A percentile compares a stretch with the other conserved stretches of the same genome.
These are phyloP conservation scores for Myiozetetes cayanensis DNA, from an alignment of 2,113 vertebrate genomes.

Conservation along the genomic window DNA sequence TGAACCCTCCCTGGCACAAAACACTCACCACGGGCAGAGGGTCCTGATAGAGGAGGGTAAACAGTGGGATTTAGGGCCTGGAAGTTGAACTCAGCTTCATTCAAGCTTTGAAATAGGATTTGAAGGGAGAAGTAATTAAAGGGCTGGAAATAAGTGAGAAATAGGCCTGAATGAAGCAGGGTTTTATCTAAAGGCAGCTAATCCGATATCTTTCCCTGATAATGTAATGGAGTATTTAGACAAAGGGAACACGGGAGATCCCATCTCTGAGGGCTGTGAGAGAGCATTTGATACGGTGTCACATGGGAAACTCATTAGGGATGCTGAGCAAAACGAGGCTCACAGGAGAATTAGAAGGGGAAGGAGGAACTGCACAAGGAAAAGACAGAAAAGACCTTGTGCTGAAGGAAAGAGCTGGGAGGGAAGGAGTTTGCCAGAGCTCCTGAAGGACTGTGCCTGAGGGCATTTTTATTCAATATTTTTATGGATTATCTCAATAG, in stretches of 20 bases:
- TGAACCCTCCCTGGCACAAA: fast-evolving
- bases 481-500: background rate
- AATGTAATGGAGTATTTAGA: slow-evolving; percentile 42
- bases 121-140: slow-evolving; percentile 19
- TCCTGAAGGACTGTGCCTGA: background rate
- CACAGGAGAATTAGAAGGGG: background rate
- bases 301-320: slow-evolving; percentile 10
- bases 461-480: background rate
- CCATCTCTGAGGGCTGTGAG: background rate
- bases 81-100: background rate
- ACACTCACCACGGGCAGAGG: fast-evolving
- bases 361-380: background rate
- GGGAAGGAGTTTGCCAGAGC: background rate
- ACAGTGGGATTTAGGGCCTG: background rate
- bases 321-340: background rate
- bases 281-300: background rate
- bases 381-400: background rate
- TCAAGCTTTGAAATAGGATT: background rate
- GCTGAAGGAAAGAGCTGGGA: background rate
- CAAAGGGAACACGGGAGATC: slow-evolving; percentile 19
- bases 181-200: background rate
- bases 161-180: background rate
- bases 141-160: background rate
- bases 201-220: slow-evolving; percentile 30
- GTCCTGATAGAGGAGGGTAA: background rate